A percentile compares a stretch with the other conserved stretches of the same genome.
phyloP scores from a whole-genome alignment of 1,140 invertebrate genomes.

The Teleopsis dalmanni region DNA sequence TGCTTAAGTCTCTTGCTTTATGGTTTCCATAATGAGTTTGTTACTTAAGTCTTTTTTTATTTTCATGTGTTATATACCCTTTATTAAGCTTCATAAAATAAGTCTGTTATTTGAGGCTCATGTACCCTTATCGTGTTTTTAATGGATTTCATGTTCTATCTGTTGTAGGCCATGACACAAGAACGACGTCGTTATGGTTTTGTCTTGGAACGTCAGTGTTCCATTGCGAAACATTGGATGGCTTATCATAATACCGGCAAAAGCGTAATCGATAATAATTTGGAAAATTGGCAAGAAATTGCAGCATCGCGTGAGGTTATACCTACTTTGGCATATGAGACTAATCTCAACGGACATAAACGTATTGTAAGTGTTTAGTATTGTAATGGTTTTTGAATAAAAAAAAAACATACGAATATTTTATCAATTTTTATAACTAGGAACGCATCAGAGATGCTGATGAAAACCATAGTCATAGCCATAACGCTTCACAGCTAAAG shows the following conservation, averaged over 20 bases:
- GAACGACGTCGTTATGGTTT: conserved; percentile 88
- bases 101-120: no score
- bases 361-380: conserved; percentile 38
- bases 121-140: no score
- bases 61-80: no score
- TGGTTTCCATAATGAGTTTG: no score
- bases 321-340: conserved; percentile 36
- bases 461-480: conserved; percentile 25
- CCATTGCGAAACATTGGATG: conserved; percentile 84
- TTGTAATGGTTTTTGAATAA: background rate
- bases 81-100: no score
- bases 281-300: conserved; percentile 83
- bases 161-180: conserved; percentile 86
- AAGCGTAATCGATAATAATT: conserved; percentile 65
- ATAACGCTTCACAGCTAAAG: conserved; percentile 55
- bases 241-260: conserved; percentile 76
- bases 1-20: no score
- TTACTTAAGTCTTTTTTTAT: no score
- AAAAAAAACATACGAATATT: background rate
- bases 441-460: conserved; percentile 50
- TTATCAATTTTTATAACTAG: no score
- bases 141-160: background rate
- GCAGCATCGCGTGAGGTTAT: conserved; percentile 76
- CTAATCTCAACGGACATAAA: conserved; percentile 20
- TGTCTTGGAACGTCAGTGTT: conserved; percentile 83